Evolutionary conservation across 1,140 invertebrate genomes (phyloP), one percentile per base, ranked within the genome.

Genomic region (Drosophila pseudoobscura): DNA sequence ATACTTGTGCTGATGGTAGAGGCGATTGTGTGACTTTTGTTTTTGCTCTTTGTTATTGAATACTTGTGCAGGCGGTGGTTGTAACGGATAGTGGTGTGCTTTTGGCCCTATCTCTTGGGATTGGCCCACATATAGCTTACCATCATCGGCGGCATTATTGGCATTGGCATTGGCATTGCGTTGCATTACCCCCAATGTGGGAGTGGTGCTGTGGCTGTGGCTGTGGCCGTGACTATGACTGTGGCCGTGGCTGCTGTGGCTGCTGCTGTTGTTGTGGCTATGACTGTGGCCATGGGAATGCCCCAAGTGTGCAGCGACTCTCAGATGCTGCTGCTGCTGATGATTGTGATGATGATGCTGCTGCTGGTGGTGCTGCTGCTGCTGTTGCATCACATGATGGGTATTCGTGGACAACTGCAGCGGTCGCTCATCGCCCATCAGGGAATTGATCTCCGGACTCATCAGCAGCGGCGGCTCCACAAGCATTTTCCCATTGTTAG

Each of bases 381-480:
- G 66, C 17, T 70, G 70, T 13, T 72, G 74, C 22, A 72, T 75
- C 41, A 45, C 29, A 13, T 54, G 66, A 13, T 65, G 71, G 22
- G 55, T 66, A 29, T 29, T 62, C 1, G 62, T 63, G 1, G 87
- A 69, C 29, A 89, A 57, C 41, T 80, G 77, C 71, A 90, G 39
- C 3, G 88, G 71, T 11, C 90, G 75, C 6, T 90, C 90, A 61
- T 90, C 89, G 13, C 78, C 83, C 85, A 90, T 82, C 50, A 91
- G 58, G 11, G 91, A 91, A 62, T 91, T 91, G 22, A 91, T 91
- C 63, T 91, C 91, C 29, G 91, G 91, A 75, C 91, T 91, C 91
- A 91, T 91, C 1, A 91, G 60, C 35, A 91, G 41, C 9, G 90
- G 77, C 6, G 85, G 88, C 54, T 91, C 90, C 49, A 90, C 74